Evolutionary conservation across 37 sponge, comb jelly and placozoan species (phyloP), one percentile per base, ranked within the genome.

Genomic region (Bolinopsis microptera): DNA sequence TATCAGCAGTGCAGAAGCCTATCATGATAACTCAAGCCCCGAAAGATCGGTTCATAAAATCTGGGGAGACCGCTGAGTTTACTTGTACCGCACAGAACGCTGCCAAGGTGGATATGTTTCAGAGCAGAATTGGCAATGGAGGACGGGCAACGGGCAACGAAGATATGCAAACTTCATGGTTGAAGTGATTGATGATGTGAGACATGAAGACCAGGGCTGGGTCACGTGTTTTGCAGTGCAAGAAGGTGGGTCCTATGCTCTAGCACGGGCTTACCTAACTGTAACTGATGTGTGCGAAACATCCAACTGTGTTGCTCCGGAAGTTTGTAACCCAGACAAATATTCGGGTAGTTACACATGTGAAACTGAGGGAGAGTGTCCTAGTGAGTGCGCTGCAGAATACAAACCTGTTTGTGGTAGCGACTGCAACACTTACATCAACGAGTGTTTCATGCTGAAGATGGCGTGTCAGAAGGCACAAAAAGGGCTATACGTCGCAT

Each of bases 381-480:
- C 75, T 86, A 86, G 31, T 35, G 61, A 39, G 41, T 86, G 41
- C 26, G 61, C 38, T 1, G 1, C 40, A 9, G 61, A 41, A 1
- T 77, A 33, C 36, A 34, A 5, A 32, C 80, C 80, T 32, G 80
- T 77, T 1, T 86, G 90, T 27, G 90, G 90, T 27, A 36, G 38
- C 24, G 90, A 86, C 61, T 86, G 90, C 24, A 23, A 37, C 16
- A 41, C 90, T 3, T 86, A 86, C 90, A 1, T 86, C 26, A 86
- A 86, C 48, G 27, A 27, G 26, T 86, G 90, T 86, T 28, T 24
- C 25, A 39, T 86, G 90, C 8, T 18, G 90, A 86, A 86, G 31
- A 9, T 21, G 30, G 26, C 36, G 32, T 86, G 90, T 86, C 30
- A 86, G 90, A 39, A 38, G 8, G 90, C 48, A 24, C 90, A 30